These are phyloP conservation scores for Geococcyx californianus DNA, from an alignment of 2,113 vertebrate species.

Conservation along the genomic window DNA sequence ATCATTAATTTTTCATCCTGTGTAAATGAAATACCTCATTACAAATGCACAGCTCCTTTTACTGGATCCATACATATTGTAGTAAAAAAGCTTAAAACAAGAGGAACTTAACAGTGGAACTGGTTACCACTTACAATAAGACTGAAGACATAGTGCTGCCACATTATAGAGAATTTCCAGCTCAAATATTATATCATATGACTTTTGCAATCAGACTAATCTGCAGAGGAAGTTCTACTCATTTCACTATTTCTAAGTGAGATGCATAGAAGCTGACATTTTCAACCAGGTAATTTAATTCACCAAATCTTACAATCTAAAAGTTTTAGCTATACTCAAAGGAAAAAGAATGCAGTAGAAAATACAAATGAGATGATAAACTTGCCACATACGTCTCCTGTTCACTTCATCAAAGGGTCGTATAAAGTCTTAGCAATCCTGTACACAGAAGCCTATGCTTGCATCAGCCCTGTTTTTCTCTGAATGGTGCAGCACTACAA, in stretches of 20 bases:
- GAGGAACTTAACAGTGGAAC: background rate
- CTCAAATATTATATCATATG: background rate
- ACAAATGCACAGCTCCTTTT: conserved; percentile 8
- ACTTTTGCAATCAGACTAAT: background rate
- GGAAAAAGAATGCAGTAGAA: background rate
- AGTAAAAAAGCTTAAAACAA: background rate
- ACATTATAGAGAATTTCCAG: background rate
- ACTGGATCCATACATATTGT: background rate
- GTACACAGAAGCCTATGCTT: background rate
- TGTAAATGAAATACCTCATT: conserved; percentile 28
- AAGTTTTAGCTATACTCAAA: background rate
- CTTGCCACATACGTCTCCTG: background rate
- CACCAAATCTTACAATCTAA: background rate
- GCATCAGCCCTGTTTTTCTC: background rate
- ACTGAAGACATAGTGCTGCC: background rate
- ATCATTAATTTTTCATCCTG: conserved; percentile 85
- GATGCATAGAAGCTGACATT: background rate
- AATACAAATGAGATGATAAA: background rate
- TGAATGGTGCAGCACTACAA: background rate
- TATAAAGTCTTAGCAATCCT: background rate
- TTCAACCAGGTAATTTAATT: background rate
- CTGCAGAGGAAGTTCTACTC: background rate
- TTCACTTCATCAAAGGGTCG: background rate
- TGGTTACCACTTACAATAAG: background rate
- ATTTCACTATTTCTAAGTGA: background rate